Conservation (phyloP, 2,797 vertebrate genomes). For the Cheirogaleus major region DNA sequence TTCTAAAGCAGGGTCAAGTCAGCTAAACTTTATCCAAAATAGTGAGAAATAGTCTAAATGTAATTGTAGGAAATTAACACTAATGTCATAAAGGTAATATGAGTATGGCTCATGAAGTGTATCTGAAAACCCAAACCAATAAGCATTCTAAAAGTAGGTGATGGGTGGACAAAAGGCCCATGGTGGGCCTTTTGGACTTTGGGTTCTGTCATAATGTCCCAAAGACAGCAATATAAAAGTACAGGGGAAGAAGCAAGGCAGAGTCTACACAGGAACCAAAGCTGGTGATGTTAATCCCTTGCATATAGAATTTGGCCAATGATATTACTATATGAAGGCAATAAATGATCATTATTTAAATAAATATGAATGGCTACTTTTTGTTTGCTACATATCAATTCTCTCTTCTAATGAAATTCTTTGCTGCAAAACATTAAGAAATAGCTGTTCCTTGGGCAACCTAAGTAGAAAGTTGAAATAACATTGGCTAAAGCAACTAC, state of each 20-base stretch:
- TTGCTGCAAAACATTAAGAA: not conserved
- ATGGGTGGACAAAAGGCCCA: not conserved
- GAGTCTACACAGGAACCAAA: not conserved
- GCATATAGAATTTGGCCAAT: not conserved
- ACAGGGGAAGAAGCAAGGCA: not conserved
- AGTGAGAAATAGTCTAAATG: not conserved
- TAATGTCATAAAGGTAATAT: not conserved
- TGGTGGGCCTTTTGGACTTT: not conserved
- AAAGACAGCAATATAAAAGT: not conserved
- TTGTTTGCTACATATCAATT: not conserved
- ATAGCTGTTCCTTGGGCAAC: not conserved
- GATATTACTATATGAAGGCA: not conserved
- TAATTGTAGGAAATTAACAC: not conserved
- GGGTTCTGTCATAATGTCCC: not conserved
- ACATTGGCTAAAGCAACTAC: not conserved
- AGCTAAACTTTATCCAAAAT: not conserved
- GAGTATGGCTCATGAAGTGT: not conserved
- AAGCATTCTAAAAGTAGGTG: not conserved
- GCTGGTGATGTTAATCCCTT: not conserved
- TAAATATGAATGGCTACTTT: not conserved
- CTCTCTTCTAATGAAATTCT: not conserved
- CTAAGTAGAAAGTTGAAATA: slow-evolving; percentile 8
- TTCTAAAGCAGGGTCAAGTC: not conserved
- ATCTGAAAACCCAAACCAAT: not conserved
- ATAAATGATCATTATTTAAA: not conserved